Conservation (phyloP, 2,888 invertebrate species). For the Cataglyphis livida region DNA sequence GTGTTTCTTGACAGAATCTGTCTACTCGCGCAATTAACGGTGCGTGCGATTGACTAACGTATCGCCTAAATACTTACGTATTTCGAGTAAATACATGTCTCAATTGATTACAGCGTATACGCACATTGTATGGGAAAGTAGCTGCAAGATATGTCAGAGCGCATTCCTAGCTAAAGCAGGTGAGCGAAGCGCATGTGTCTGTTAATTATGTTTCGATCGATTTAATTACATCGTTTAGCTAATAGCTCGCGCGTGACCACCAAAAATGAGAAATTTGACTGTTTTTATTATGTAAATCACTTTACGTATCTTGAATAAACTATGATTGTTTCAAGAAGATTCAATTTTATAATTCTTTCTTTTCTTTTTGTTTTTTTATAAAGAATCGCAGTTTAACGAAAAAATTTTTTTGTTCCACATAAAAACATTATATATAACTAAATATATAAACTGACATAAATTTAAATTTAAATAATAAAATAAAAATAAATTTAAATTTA, state of each 20-base stretch:
- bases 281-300: neutral
- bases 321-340: neutral
- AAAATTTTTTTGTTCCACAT: neutral
- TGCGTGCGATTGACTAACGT: neutral
- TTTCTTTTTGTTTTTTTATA: neutral
- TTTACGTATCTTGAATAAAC: neutral
- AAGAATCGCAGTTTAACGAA: neutral
- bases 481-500: too few species aligned
- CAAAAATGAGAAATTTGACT: neutral
- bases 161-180: neutral
- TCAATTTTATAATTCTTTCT: neutral
- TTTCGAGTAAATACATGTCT: conserved; percentile 7
- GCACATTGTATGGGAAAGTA: neutral
- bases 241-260: neutral
- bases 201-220: neutral
- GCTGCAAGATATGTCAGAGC: neutral
- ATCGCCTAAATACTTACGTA: neutral
- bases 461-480: too few species aligned
- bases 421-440: neutral
- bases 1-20: neutral
- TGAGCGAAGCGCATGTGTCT: neutral
- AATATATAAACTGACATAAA: neutral
- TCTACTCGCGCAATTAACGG: conserved; percentile 19
- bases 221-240: neutral
- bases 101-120: neutral